phyloP scores from a whole-genome alignment of 2,113 vertebrate species.

The Varanus salvator region DNA sequence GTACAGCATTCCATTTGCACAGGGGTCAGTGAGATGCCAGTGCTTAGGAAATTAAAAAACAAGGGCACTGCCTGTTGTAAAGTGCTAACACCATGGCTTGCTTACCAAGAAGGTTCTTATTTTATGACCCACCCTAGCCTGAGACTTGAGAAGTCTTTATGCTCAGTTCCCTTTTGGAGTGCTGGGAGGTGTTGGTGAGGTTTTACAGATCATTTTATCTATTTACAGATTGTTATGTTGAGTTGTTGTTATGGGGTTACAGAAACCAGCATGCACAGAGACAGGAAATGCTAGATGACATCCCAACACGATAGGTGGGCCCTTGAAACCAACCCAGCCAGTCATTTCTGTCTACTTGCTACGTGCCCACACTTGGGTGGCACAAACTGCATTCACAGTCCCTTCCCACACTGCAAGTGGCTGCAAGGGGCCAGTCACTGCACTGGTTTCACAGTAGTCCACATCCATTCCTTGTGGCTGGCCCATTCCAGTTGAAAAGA shows the following conservation, averaged over 20 bases:
- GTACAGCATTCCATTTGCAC: no score
- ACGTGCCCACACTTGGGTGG: background rate
- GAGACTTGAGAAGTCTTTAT: background rate
- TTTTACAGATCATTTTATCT: background rate
- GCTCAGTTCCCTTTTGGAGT: background rate
- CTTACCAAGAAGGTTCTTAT: background rate
- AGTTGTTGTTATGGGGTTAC: background rate
- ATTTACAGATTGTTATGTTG: background rate
- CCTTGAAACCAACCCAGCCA: no score
- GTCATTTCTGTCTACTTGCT: background rate
- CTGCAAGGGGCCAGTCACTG: background rate
- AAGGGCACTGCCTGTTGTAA: background rate
- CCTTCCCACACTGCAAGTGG: background rate
- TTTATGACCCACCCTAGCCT: background rate
- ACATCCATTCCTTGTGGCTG: background rate
- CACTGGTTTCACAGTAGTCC: background rate
- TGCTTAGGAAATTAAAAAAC: background rate
- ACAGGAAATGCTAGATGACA: background rate
- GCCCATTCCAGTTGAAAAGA: background rate
- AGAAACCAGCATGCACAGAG: background rate
- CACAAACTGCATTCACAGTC: background rate
- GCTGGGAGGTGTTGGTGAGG: background rate
- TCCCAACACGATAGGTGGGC: background rate
- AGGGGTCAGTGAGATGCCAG: no score
- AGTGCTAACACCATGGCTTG: background rate